A percentile compares a stretch with the other conserved stretches of the same genome.
Conservation (phyloP, 2,888 invertebrate genomes). For the Trachelus tabidus region DNA sequence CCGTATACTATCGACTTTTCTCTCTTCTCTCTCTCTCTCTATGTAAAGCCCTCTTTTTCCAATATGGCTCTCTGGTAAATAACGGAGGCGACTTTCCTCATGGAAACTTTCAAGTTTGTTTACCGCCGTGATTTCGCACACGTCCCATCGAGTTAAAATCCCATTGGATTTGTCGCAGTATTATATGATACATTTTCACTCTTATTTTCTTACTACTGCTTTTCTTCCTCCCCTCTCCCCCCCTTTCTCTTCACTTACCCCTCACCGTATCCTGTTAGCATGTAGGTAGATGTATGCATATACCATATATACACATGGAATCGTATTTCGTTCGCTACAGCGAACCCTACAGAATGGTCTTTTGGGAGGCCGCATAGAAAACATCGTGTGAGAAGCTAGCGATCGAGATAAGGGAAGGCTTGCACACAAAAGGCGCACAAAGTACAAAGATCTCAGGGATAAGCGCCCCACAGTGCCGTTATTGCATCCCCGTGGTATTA, state of each 20-base stretch:
- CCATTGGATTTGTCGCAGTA: background rate
- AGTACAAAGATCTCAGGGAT: conserved; percentile 48
- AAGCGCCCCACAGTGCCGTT: conserved; percentile 32
- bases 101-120: background rate
- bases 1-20: background rate
- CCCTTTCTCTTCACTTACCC: background rate
- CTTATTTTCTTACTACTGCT: background rate
- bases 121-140: background rate
- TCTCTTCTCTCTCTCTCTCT: background rate
- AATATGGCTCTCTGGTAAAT: background rate
- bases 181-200: background rate
- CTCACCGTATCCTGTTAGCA: background rate
- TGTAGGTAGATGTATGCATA: background rate
- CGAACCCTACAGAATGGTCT: background rate
- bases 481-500: conserved; percentile 5
- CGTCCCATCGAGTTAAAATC: background rate
- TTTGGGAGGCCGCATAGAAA: background rate
- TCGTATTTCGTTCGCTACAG: background rate
- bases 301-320: background rate
- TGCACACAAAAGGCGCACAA: conserved; percentile 42
- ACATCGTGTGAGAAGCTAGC: background rate
- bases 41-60: background rate
- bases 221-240: background rate
- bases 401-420: conserved; percentile 31
- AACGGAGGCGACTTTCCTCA: background rate